Evolutionary conservation across 2,113 vertebrate genomes (phyloP).

Genomic region (Cranoglanis bouderius): DNA sequence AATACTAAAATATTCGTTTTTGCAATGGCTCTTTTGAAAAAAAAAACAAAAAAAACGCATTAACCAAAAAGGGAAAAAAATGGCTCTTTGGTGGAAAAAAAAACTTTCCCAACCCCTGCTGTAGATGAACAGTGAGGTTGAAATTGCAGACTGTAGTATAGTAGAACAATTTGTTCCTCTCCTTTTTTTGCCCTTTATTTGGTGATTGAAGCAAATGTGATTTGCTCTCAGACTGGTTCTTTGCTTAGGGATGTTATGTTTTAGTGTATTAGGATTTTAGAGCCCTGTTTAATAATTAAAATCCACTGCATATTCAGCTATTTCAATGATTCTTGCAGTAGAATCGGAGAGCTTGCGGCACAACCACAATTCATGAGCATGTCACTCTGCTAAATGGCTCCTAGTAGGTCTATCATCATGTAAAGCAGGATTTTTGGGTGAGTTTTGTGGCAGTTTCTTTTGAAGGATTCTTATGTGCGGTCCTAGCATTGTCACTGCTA

Average conservation of each 20-base stretch:
- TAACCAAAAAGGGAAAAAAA: no score
- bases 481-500: constrained; percentile 30
- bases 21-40: no score
- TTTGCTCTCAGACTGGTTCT: not conserved
- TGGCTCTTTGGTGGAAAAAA: no score
- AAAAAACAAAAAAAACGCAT: no score
- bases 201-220: not conserved
- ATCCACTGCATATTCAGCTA: not conserved
- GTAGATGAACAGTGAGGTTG: not conserved
- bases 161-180: not conserved
- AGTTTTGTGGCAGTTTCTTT: constrained; percentile 4
- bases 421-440: not conserved
- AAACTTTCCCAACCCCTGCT: no score
- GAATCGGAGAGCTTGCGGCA: not conserved
- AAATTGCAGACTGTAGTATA: not conserved
- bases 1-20: no score
- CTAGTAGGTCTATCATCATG: constrained; percentile 6
- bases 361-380: not conserved
- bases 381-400: constrained; percentile 6
- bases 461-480: constrained; percentile 6
- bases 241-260: not conserved
- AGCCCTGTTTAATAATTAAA: constrained; percentile 34
- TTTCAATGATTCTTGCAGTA: not conserved
- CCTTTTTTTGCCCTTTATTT: not conserved
- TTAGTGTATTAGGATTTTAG: not conserved